Conservation (phyloP, 2,888 invertebrate genomes). For the Coelopa pilipes region DNA sequence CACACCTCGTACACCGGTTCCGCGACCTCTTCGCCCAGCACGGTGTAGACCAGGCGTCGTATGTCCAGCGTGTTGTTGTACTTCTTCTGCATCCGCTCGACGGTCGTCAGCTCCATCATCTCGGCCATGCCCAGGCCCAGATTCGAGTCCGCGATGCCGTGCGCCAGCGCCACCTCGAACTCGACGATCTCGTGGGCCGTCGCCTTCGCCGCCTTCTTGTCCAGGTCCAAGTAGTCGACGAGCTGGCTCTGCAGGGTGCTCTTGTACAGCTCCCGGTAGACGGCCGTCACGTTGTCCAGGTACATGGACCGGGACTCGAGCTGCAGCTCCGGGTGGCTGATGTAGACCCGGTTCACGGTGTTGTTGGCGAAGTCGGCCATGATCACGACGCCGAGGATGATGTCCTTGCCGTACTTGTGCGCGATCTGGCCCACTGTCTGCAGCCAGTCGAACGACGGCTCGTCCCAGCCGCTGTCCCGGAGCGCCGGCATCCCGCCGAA, state of each 20-base stretch:
- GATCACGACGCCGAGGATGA: slow-evolving; percentile 48
- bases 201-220: slow-evolving; percentile 40
- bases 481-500: slow-evolving; percentile 57
- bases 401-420: slow-evolving; percentile 44
- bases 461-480: slow-evolving; percentile 50
- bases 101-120: slow-evolving; percentile 42
- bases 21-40: slow-evolving; percentile 48
- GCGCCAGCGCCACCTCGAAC: slow-evolving; percentile 57
- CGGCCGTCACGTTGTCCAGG: slow-evolving; percentile 38
- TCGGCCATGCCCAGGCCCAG: slow-evolving; percentile 46
- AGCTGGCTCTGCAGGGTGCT: slow-evolving; percentile 38
- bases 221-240: slow-evolving; percentile 44
- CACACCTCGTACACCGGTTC: slow-evolving; percentile 52
- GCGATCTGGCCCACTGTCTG: slow-evolving; percentile 47
- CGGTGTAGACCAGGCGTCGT: slow-evolving; percentile 49
- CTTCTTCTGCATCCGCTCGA: slow-evolving; percentile 47
- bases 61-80: slow-evolving; percentile 54
- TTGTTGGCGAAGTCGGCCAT: slow-evolving; percentile 42
- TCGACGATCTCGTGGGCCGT: slow-evolving; percentile 54
- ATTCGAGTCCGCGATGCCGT: slow-evolving; percentile 50
- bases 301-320: slow-evolving; percentile 49
- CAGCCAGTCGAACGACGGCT: slow-evolving; percentile 55
- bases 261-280: slow-evolving; percentile 31
- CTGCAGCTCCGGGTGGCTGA: slow-evolving; percentile 46
- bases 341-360: slow-evolving; percentile 45